Base-by-base conservation (phyloP, 2,797 vertebrate genomes). In the Premnoplex brunnescens region DNA sequence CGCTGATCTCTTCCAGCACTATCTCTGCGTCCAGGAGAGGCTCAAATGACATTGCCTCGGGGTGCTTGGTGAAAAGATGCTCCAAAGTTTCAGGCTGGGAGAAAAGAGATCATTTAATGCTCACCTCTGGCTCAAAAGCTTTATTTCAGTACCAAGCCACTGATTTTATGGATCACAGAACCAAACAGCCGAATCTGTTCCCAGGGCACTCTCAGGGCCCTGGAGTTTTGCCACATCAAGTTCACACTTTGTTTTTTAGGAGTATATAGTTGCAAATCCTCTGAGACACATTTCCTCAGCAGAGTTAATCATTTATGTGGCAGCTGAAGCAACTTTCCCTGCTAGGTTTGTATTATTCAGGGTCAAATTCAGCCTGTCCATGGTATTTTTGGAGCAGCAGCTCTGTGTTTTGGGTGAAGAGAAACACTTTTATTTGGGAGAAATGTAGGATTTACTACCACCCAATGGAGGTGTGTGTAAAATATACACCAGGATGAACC, bases 11-110 rank as follows among this genome's bases (percentile, higher is more conserved):
- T 93, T 98, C 98, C 83, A 99, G 99, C 95, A 99, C 97, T 41
- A 97, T 96, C 97, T 99, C 99, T 30, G 98, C 93, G 37, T 99
- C 98, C 85, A 98, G 95, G 88, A 99, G 98, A 76, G 99, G 98
- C 95, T 98, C 98, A 78, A 98, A 97, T 10, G 98, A 95, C 69
- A 98, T 95, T 26, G 97, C 97, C 59, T 98, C 97, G 3, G 97
- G 97, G 43, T 98, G 97, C 91, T 96, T 98, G 97, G 96, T 91
- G 95, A 99, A 99, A 90, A 99, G 96, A 84, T 98, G 98, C 84
- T 99, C 98, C 80, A 98, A 98, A 21, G 98, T 98, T 93, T 99
- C 98, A 80, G 98, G 97, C 99, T 99, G 95, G 91, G 98, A 96
- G 96, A 88, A 88, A 97, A 98, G 84, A 97, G 15, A 96, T 4